Evolutionary conservation across 1,140 invertebrate genomes (phyloP).

Genomic region (Diorhabda sublineata): DNA sequence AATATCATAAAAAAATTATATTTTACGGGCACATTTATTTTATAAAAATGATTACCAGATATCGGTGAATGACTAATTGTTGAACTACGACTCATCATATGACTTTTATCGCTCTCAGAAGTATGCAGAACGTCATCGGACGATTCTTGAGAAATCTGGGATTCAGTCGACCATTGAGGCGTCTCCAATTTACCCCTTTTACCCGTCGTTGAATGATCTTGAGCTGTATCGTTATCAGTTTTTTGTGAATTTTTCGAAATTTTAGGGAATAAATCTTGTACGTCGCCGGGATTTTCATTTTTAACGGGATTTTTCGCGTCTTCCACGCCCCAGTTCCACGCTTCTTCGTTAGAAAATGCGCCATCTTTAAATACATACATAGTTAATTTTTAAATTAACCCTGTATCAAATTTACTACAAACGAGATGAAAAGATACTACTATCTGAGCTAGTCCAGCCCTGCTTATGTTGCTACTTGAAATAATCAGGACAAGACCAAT

Average conservation of each 20-base stretch:
- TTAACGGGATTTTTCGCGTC: constrained; percentile 22
- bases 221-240: constrained; percentile 9
- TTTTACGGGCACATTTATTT: background rate
- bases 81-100: constrained; percentile 55
- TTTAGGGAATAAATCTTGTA: constrained; percentile 24
- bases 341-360: constrained; percentile 46
- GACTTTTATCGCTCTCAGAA: constrained; percentile 54
- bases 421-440: too few species aligned
- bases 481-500: too few species aligned
- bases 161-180: constrained; percentile 59
- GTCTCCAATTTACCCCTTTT: constrained; percentile 41
- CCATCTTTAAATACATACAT: constrained; percentile 30
- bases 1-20: background rate
- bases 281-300: constrained; percentile 2
- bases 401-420: too few species aligned
- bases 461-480: too few species aligned
- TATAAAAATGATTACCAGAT: constrained; percentile 16
- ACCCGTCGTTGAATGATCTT: constrained; percentile 16
- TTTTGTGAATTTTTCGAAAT: constrained; percentile 7
- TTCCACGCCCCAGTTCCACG: constrained; percentile 46
- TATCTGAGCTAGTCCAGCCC: too few species aligned
- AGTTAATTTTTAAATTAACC: background rate
- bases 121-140: constrained; percentile 54
- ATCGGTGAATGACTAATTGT: constrained; percentile 44
- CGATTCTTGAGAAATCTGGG: constrained; percentile 58